Evolutionary conservation across 92 coral and sea anemone species (phyloP).

Genomic region (Parazoanthus swiftii): DNA sequence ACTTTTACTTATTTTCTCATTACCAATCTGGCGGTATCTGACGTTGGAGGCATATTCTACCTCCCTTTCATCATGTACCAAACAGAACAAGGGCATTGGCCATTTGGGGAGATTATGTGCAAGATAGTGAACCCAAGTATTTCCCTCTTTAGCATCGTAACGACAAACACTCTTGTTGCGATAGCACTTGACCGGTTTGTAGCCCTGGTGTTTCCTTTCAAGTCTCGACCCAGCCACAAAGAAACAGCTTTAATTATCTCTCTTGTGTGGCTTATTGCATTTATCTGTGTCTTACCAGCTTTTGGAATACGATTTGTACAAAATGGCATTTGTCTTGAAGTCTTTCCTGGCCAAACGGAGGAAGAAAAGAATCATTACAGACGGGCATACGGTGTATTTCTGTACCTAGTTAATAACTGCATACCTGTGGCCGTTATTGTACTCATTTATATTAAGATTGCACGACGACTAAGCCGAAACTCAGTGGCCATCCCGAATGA

Average conservation of each 20-base stretch:
- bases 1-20: slow-evolving; percentile 79
- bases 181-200: slow-evolving; percentile 81
- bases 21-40: slow-evolving; percentile 84
- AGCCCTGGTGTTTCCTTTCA: slow-evolving; percentile 77
- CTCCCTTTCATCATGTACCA: slow-evolving; percentile 65
- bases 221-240: slow-evolving; percentile 54
- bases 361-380: slow-evolving; percentile 47
- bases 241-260: slow-evolving; percentile 60
- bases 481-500: slow-evolving; percentile 44
- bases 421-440: slow-evolving; percentile 68
- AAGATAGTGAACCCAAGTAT: slow-evolving; percentile 81
- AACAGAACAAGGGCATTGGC: slow-evolving; percentile 52
- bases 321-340: slow-evolving; percentile 42
- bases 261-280: slow-evolving; percentile 73
- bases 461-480: slow-evolving; percentile 65
- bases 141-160: slow-evolving; percentile 72
- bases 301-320: slow-evolving; percentile 59
- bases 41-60: slow-evolving; percentile 74
- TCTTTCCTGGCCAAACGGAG: slow-evolving; percentile 63
- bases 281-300: slow-evolving; percentile 75
- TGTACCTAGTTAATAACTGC: slow-evolving; percentile 67
- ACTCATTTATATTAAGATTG: slow-evolving; percentile 60
- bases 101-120: slow-evolving; percentile 69
- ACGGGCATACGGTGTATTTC: slow-evolving; percentile 51
- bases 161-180: slow-evolving; percentile 83